Conservation (phyloP, 2,888 invertebrate species). For the Drosophila atripex region DNA sequence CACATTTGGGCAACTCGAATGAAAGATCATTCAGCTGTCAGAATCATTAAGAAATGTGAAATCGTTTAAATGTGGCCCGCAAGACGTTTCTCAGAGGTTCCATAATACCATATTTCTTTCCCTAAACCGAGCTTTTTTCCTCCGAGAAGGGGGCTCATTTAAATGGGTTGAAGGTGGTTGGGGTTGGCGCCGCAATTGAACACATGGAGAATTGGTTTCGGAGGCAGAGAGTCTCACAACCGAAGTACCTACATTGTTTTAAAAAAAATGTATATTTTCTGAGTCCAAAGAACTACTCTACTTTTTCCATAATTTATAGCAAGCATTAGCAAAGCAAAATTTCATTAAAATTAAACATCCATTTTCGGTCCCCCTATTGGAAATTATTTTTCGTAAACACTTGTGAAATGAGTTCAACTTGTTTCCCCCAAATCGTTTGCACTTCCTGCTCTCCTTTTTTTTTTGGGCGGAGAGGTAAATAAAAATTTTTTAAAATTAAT, state of each 20-base stretch:
- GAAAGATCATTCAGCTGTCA: conserved; percentile 82
- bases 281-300: neutral
- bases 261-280: neutral
- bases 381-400: conserved; percentile 11
- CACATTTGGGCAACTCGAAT: conserved; percentile 46
- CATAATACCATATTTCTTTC: conserved; percentile 12
- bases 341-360: neutral
- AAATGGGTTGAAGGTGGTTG: conserved; percentile 56
- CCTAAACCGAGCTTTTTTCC: conserved; percentile 59
- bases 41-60: conserved; percentile 81
- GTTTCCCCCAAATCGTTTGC: conserved; percentile 12
- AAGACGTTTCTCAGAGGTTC: conserved; percentile 25
- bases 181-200: conserved; percentile 38
- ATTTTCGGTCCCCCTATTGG: neutral
- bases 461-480: conserved; percentile 18
- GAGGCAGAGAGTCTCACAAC: conserved; percentile 47
- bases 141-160: conserved; percentile 1
- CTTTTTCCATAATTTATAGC: neutral
- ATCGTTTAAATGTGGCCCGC: conserved; percentile 73
- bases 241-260: conserved; percentile 12
- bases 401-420: conserved; percentile 32
- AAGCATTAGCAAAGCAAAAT: neutral
- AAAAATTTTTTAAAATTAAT: conserved; percentile 49
- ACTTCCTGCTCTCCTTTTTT: conserved; percentile 18
- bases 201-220: conserved; percentile 25